Base-by-base conservation (phyloP, 1,140 invertebrate genomes). In the Drosophila subobscura region DNA sequence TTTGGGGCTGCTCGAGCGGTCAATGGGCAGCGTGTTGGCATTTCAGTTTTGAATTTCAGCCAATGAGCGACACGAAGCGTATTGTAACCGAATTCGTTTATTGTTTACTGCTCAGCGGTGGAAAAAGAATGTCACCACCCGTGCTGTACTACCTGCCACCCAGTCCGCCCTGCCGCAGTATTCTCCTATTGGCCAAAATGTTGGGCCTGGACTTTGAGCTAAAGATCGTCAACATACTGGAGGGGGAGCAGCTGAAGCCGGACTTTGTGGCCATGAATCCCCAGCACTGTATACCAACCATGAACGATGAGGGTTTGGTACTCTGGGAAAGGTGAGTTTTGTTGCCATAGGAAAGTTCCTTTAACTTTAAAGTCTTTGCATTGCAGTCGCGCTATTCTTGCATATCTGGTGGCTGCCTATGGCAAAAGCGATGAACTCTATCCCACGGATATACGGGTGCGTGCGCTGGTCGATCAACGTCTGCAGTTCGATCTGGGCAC, bases 401-500 rank as follows among this genome's bases (percentile, higher is more conserved):
- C 93, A 0, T 97, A 97, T 89, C 85, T 97, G 67, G 95, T 93
- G 4, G 94, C 95, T 53, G 93, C 95, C 41, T 97, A 96, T 71
- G 95, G 93, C 0, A 94, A 94, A 55, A 94, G 95, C 53, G 92
- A 92, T 60, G 80, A 92, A 2, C 83, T 97, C 0, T 96, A 96
- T 89, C 96, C 96, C 0, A 94, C 93, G 45, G 94, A 95, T 71
- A 93, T 94, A 0, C 92, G 93, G 6, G 92, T 92, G 10, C 91
- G 96, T 51, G 96, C 95, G 1, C 20, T 96, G 8, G 94, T 97
- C 1, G 95, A 96, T 84, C 93, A 95, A 64, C 92, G 95, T 6
- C 90, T 97, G 0, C 93, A 95, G 59, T 97, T 97, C 72, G 96
- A 96, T 83, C 91, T 94, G 12, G 94, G 95, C 10, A 95, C 93